Conservation (phyloP, 2,888 invertebrate genomes). For the Eurytoma adleriae region DNA sequence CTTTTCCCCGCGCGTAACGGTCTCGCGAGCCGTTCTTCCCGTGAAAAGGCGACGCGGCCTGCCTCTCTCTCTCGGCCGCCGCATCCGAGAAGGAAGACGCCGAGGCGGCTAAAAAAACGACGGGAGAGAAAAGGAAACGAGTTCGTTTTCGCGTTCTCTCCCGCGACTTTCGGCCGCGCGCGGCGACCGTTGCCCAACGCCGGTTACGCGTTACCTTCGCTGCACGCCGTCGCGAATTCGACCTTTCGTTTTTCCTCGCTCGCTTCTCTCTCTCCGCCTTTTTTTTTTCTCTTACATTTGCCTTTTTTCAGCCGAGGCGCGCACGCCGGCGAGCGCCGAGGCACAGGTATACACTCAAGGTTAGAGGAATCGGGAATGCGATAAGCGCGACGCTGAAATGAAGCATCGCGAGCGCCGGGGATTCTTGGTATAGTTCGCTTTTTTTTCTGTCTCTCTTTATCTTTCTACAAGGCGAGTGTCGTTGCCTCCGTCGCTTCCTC, state of each 20-base stretch:
- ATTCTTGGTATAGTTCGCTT: slow-evolving; percentile 20
- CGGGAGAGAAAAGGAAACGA: slow-evolving; percentile 42
- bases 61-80: slow-evolving; percentile 35
- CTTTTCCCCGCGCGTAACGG: slow-evolving; percentile 50
- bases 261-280: too few relatives aligned
- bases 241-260: too few relatives aligned
- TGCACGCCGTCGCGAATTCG: too few relatives aligned
- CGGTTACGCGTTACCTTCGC: too few relatives aligned
- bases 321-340: neutral
- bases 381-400: slow-evolving; percentile 45
- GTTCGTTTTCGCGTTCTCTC: neutral
- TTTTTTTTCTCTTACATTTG: too few relatives aligned
- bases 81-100: slow-evolving; percentile 35
- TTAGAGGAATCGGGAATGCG: slow-evolving; percentile 43
- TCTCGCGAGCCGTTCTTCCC: slow-evolving; percentile 21
- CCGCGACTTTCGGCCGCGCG: neutral
- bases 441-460: neutral
- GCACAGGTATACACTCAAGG: slow-evolving; percentile 45
- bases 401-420: slow-evolving; percentile 40
- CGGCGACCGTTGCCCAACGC: too few relatives aligned
- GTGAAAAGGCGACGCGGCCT: slow-evolving; percentile 17
- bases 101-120: slow-evolving; percentile 19
- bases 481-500: neutral
- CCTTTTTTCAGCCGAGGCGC: neutral
- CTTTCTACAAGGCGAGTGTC: neutral